Evolutionary conservation across 1,140 invertebrate species (phyloP), one percentile per base, ranked within the genome.

Genomic region (Drosophila sp.): DNA sequence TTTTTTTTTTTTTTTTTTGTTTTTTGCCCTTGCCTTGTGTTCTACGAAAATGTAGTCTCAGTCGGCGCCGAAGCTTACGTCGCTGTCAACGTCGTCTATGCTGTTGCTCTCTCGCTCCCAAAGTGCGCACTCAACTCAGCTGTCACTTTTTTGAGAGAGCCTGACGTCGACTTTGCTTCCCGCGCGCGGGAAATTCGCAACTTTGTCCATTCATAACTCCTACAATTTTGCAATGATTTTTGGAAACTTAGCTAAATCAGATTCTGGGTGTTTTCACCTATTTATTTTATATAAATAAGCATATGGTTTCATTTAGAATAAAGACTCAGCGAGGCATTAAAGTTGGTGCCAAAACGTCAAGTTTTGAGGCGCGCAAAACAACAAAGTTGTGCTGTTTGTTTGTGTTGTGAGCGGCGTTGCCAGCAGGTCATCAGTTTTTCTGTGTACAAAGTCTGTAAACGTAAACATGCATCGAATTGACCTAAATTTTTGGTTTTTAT

Each of bases 111-210:
- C 64, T 59, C 27, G 27, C 36, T 66, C 70, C 38, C 51, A 50
- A 69, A 70, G 45, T 70, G 43, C 58, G 36, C 57, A 54, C 53
- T 73, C 72, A 34, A 38, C 75, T 64, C 64, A 83, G 82, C 82
- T 87, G 82, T 87, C 82, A 87, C 27, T 75, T 72, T 50, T 25
- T 4, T 41, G 72, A 62, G 66, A 80, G 74, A 50, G 73, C 41
- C 14, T 69, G 50, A 73, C 72, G 61, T 43, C 56, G 72, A 72
- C 74, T 51, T 69, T 45, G 51, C 40, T 91, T 90, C 90, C 90
- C 90, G 90, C 90, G 90, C 90, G 90, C 90, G 90, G 87, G 90
- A 91, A 91, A 91, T 75, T 50, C 13, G 4, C 32, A 76, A 79
- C 69, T 90, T 80, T 65, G 51, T 58, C 43, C 58, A 70, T 72